phyloP scores from a whole-genome alignment of 2,113 vertebrate species.

The Actinemys pallida region DNA sequence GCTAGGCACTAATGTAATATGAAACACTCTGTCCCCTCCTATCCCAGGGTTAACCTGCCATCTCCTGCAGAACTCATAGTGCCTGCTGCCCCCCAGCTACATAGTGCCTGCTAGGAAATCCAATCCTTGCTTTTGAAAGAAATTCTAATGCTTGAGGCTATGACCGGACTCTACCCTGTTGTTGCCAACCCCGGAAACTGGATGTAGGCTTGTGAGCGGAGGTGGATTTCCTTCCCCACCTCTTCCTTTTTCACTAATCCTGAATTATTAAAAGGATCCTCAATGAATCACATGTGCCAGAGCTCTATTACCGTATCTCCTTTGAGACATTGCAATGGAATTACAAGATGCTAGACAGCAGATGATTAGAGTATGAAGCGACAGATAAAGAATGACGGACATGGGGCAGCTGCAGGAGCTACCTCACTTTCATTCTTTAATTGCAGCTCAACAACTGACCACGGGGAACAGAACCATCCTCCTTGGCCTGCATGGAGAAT shows the following conservation, averaged over 20 bases:
- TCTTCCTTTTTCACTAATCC: neutral
- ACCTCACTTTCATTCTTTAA: neutral
- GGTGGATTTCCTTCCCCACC: neutral
- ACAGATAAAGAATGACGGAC: neutral
- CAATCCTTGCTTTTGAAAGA: neutral
- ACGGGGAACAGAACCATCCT: neutral
- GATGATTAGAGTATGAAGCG: neutral
- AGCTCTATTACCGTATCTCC: neutral
- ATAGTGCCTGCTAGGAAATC: neutral
- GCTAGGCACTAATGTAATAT: neutral
- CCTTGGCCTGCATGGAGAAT: neutral
- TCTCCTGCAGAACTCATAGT: neutral
- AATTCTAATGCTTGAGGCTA: neutral
- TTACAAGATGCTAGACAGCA: neutral
- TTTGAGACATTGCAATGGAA: fast-evolving
- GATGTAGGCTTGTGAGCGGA: neutral
- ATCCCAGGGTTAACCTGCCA: neutral
- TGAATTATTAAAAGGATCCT: neutral
- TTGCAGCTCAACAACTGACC: fast-evolving
- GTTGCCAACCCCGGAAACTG: neutral
- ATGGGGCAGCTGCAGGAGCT: fast-evolving
- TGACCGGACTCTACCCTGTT: neutral
- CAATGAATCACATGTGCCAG: neutral
- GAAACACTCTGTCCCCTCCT: neutral
- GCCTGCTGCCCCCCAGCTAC: neutral